Conservation (phyloP, 2,888 invertebrate species). For the Phorcus lineatus region DNA sequence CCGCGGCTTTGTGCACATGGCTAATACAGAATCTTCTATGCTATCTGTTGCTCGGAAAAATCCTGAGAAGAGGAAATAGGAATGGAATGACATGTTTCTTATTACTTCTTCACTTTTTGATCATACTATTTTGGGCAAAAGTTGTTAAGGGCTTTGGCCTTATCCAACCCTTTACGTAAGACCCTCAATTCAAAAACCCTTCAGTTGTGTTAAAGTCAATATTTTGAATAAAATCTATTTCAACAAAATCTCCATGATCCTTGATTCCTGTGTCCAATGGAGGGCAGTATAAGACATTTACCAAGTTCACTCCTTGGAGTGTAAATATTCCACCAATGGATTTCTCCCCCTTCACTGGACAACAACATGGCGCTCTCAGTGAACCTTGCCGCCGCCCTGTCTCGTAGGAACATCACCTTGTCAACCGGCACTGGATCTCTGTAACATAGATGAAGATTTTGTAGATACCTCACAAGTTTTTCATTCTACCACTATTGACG, state of each 20-base stretch:
- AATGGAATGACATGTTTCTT: neutral
- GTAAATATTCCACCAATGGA: conserved; percentile 73
- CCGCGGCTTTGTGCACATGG: conserved; percentile 63
- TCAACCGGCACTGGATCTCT: conserved; percentile 72
- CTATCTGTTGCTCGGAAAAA: conserved; percentile 68
- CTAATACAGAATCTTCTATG: conserved; percentile 70
- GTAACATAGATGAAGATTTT: conserved; percentile 33
- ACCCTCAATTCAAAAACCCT: no score
- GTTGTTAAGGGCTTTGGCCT: no score
- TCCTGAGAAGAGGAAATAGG: conserved; percentile 51
- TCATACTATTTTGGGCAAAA: no score
- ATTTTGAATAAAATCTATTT: no score
- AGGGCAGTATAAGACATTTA: conserved; percentile 45
- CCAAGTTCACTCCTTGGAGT: conserved; percentile 65
- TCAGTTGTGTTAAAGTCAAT: no score
- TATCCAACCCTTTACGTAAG: no score
- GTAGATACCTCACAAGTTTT: neutral
- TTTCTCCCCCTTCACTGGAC: conserved; percentile 73
- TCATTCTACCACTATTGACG: neutral
- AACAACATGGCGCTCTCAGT: conserved; percentile 69
- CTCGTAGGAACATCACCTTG: conserved; percentile 70
- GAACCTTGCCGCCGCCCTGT: conserved; percentile 56
- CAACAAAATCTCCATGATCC: no score
- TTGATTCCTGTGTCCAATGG: no score
- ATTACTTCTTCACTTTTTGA: no score